These are phyloP conservation scores for Ianthella basta DNA, from an alignment of 37 sponge, comb jelly and placozoan species.

Conservation along the genomic window DNA sequence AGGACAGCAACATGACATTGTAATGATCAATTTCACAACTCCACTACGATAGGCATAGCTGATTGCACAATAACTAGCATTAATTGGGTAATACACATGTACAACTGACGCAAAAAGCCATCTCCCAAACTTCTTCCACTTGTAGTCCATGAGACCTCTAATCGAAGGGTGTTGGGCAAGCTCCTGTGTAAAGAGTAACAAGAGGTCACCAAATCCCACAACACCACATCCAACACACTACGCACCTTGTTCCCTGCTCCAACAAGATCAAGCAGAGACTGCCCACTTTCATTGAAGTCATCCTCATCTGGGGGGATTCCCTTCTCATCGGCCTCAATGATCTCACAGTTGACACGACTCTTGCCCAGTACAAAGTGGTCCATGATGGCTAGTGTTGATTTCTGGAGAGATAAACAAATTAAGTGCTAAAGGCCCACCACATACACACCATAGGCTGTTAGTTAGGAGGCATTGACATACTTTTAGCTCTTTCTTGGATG, in stretches of 20 bases:
- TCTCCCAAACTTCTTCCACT: slow-evolving; percentile 16
- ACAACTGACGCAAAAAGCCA: slow-evolving; percentile 6
- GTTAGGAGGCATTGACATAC: not conserved
- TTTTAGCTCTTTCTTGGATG: not conserved
- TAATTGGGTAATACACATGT: not conserved
- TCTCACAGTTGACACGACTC: slow-evolving; percentile 19
- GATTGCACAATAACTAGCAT: too few species aligned
- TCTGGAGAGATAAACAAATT: not conserved
- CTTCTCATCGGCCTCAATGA: slow-evolving; percentile 22
- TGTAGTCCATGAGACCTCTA: slow-evolving; percentile 17
- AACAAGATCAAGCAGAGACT: not conserved
- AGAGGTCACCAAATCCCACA: too few species aligned
- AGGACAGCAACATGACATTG: too few species aligned
- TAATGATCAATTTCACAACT: too few species aligned
- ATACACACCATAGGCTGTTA: not conserved
- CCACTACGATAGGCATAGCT: too few species aligned
- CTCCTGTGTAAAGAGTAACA: not conserved
- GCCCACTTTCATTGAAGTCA: not conserved
- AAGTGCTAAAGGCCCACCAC: not conserved
- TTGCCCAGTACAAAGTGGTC: slow-evolving; percentile 31
- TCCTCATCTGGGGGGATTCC: slow-evolving; percentile 22
- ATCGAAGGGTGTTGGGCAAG: slow-evolving; percentile 24
- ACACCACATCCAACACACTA: too few species aligned
- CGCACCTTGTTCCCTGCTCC: not conserved
- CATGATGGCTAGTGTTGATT: not conserved